Evolutionary conservation across 2,113 vertebrate genomes (phyloP).

Genomic region (Pseudonaja textilis): DNA sequence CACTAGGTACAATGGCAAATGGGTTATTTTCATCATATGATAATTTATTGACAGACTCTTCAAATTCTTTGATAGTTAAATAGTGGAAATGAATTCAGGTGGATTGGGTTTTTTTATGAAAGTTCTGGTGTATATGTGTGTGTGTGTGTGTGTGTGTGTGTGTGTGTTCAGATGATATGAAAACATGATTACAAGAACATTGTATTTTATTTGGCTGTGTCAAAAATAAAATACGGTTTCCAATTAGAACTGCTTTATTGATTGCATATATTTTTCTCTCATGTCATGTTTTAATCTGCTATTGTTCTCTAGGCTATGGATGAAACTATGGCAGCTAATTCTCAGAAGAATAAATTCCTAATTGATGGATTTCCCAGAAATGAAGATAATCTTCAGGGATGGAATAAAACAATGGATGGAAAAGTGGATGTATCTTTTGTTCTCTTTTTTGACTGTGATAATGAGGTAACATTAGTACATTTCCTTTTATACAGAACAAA

Average conservation of each 20-base stretch:
- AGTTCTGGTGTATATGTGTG: neutral
- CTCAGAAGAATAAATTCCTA: constrained; percentile 89
- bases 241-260: constrained; percentile 6
- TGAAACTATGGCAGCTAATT: constrained; percentile 75
- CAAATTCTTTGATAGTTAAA: neutral
- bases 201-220: constrained; percentile 22
- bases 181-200: constrained; percentile 10
- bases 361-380: constrained; percentile 98
- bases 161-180: neutral
- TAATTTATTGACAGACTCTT: neutral
- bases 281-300: constrained; percentile 27
- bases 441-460: constrained; percentile 94
- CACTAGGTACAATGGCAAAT: neutral
- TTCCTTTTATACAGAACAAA: constrained; percentile 19
- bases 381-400: constrained; percentile 94
- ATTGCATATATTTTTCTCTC: constrained; percentile 10
- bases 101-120: neutral
- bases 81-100: neutral
- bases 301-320: constrained; percentile 81
- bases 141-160: neutral
- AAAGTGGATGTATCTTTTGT: constrained; percentile 94
- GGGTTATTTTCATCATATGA: neutral
- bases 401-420: constrained; percentile 87
- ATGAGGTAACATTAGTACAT: constrained; percentile 77
- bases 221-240: constrained; percentile 16